Conservation (phyloP, 2,888 invertebrate species). For the Galerucella pusilla region DNA sequence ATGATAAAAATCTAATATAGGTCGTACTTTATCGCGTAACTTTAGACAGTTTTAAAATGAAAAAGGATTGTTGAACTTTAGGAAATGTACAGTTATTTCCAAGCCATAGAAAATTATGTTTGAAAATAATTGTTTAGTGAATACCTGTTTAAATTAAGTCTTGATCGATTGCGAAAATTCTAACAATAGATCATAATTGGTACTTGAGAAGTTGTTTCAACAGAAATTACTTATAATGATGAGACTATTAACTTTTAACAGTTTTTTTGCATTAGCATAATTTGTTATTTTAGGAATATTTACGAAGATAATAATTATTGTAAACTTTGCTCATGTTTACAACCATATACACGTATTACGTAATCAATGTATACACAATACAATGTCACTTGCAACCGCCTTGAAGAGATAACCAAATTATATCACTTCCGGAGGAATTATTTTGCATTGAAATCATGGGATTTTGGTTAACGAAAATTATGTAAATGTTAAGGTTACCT, state of each 20-base stretch:
- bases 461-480: not conserved
- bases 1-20: not conserved
- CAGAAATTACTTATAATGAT: too few relatives aligned
- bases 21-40: not conserved
- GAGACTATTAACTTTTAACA: too few relatives aligned
- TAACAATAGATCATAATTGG: too few relatives aligned
- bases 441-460: not conserved
- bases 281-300: not conserved
- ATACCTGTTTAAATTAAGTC: too few relatives aligned
- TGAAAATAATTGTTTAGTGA: too few relatives aligned
- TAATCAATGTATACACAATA: not conserved
- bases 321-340: not conserved
- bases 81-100: too few relatives aligned
- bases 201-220: too few relatives aligned
- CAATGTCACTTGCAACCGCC: not conserved
- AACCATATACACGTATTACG: not conserved
- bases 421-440: not conserved
- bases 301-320: not conserved
- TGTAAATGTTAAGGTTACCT: not conserved
- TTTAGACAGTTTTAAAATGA: not conserved
- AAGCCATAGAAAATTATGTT: too few relatives aligned
- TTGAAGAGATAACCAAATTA: not conserved
- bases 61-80: too few relatives aligned
- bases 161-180: too few relatives aligned
- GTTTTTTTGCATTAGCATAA: not conserved